Base-by-base conservation (phyloP, 1,140 invertebrate species). In the Trichogramma pretiosum region DNA sequence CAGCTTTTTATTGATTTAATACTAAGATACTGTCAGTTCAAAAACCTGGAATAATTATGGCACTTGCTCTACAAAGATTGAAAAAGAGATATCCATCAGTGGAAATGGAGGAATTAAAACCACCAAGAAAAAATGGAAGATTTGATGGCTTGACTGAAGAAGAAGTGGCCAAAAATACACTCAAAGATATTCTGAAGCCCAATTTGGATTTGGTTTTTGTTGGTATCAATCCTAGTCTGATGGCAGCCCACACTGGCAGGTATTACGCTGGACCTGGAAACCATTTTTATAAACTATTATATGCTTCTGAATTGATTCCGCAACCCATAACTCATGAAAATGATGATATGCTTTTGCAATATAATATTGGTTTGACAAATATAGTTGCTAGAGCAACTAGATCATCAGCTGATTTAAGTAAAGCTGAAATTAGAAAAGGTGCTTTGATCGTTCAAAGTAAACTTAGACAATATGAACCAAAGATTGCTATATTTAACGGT, bases 211-310 rank as follows among this genome's bases (percentile, higher is more conserved):
- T 72, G 3, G 60, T 72, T 14, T 63, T 72, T 33, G 50, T 72
- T 41, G 68, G 70, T 17, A 72, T 72, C 23, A 72, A 72, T 57
- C 70, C 70, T 1, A 65, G 70, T 43, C 46, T 72, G 19, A 70
- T 59, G 58, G 63, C 68, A 22, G 68, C 70, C 0, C 55, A 70
- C 44, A 60, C 65, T 42, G 64, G 67, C 16, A 62, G 65, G 42
- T 72, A 72, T 55, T 72, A 72, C 23, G 68, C 68, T 5, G 68
- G 68, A 10, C 68, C 67, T 5, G 68, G 70, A 7, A 72, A 72
- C 59, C 70, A 72, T 48, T 72, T 72, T 51, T 71, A 71, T 28
- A 72, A 70, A 56, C 55, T 72, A 11, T 40, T 72, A 0, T 59
- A 65, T 18, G 58, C 58, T 5, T 69, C 68, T 4, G 58, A 52